A percentile compares a stretch with the other conserved stretches of the same genome.
These are phyloP conservation scores for Hirtodrosophila alboralis DNA, from an alignment of 2,888 invertebrate species.

Conservation along the genomic window DNA sequence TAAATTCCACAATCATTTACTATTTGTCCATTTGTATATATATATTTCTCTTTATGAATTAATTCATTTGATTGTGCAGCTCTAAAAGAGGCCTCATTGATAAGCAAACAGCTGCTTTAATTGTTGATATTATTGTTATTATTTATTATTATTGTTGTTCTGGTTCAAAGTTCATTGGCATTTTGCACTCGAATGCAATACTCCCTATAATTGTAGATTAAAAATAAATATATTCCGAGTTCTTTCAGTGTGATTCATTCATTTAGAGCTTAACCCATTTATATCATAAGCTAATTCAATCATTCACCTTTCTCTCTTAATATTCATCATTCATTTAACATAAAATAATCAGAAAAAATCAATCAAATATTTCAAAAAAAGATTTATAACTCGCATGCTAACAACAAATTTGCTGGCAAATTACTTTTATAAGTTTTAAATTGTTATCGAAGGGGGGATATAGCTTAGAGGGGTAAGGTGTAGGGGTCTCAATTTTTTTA, in stretches of 20 bases:
- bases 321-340: conserved; percentile 20
- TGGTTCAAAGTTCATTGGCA: conserved; percentile 30
- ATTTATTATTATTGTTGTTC: conserved; percentile 1
- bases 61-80: conserved; percentile 28
- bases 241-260: neutral
- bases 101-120: conserved; percentile 31
- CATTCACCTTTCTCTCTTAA: conserved; percentile 1
- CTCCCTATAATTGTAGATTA: no score
- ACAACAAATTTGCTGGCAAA: conserved; percentile 23
- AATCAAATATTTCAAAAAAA: conserved; percentile 46
- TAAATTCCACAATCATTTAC: no score
- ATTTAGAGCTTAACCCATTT: neutral
- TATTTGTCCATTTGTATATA: no score
- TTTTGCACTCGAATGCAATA: conserved; percentile 20
- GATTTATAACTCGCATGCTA: conserved; percentile 16
- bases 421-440: conserved; percentile 13
- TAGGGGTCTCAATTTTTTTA: conserved; percentile 8
- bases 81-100: conserved; percentile 39
- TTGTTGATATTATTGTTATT: neutral
- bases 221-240: no score
- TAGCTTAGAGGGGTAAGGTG: no score
- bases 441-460: neutral
- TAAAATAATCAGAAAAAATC: no score
- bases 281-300: neutral
- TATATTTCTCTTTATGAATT: conserved; percentile 29